Evolutionary conservation across 1,140 invertebrate species (phyloP).

Genomic region (Armadillidium nasatum): DNA sequence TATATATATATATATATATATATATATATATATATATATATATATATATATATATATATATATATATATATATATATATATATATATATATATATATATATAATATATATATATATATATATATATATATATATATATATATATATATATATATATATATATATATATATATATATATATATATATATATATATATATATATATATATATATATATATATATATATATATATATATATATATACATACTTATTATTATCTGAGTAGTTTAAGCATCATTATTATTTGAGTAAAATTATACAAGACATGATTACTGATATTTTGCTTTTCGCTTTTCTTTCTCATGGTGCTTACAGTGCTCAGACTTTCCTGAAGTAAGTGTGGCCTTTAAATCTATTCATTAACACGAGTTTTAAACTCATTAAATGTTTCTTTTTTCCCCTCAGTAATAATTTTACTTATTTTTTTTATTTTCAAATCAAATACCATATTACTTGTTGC

Average conservation of each 20-base stretch:
- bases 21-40: conserved; percentile 10
- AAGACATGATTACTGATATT: too few relatives aligned
- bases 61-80: conserved; percentile 26
- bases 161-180: conserved; percentile 14
- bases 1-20: conserved; percentile 7
- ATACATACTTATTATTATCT: too few relatives aligned
- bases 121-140: conserved; percentile 9
- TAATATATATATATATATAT: conserved; percentile 7
- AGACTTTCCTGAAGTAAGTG: not conserved
- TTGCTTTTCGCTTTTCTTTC: not conserved
- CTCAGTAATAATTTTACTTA: too few relatives aligned
- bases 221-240: conserved; percentile 22
- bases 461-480: too few relatives aligned
- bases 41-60: conserved; percentile 12
- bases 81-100: conserved; percentile 19
- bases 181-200: conserved; percentile 17
- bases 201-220: conserved; percentile 17
- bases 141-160: conserved; percentile 15
- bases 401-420: not conserved
- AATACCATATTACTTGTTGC: too few relatives aligned
- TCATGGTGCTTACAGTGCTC: not conserved
- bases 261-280: not conserved
- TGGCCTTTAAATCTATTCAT: not conserved
- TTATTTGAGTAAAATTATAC: too few relatives aligned
- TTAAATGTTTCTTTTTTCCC: not conserved